Conservation (phyloP, 2,113 vertebrate genomes). For the Notothenia coriiceps region DNA sequence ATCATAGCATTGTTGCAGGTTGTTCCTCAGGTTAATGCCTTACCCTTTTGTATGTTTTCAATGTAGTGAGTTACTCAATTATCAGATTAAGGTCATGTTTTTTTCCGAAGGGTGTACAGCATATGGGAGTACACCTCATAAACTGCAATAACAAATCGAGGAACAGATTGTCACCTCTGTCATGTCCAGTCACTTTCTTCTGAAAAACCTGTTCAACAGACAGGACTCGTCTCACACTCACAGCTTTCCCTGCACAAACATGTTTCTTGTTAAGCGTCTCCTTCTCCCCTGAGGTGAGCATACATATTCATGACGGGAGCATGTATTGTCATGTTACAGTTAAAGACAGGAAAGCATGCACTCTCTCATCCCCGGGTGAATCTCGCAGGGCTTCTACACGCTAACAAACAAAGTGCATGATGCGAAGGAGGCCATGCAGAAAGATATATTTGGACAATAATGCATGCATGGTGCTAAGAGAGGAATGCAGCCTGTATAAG, state of each 20-base stretch:
- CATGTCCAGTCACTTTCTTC: constrained; percentile 38
- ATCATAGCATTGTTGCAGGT: neutral
- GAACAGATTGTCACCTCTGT: constrained; percentile 41
- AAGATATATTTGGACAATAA: constrained; percentile 34
- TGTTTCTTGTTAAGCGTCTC: constrained; percentile 46
- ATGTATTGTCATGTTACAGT: constrained; percentile 57
- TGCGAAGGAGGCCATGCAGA: constrained; percentile 32
- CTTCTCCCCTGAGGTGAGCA: constrained; percentile 17
- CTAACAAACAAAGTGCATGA: constrained; percentile 16
- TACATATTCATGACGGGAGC: constrained; percentile 58
- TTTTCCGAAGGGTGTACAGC: neutral
- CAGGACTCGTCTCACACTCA: constrained; percentile 34
- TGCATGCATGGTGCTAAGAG: constrained; percentile 27
- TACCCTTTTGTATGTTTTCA: no score
- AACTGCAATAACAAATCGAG: constrained; percentile 11
- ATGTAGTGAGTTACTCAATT: neutral
- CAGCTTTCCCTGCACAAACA: constrained; percentile 49
- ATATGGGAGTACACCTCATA: neutral
- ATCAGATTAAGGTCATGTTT: constrained; percentile 5
- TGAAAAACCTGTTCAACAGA: constrained; percentile 54
- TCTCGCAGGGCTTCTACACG: neutral
- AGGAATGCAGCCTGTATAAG: constrained; percentile 52
- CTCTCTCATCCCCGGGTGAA: constrained; percentile 8
- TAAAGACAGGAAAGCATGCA: constrained; percentile 13
- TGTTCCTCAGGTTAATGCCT: no score